Percentiles rank a stretch among this genome's conserved stretches.
phyloP scores from a whole-genome alignment of 2,113 vertebrate species.

The Ctenomys sociabilis region DNA sequence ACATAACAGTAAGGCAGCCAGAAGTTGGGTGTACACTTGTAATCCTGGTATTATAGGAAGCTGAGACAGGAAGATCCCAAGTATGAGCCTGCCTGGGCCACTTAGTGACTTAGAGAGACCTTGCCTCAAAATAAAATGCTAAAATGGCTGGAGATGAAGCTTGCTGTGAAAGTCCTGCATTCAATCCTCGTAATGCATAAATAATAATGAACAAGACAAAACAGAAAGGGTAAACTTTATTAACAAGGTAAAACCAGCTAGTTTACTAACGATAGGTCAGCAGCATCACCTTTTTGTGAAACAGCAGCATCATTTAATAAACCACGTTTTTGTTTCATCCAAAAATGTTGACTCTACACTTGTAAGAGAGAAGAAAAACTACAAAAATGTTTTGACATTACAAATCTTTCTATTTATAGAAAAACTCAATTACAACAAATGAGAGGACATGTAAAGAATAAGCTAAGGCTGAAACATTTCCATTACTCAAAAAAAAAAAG shows the following conservation, averaged over 20 bases:
- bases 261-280: not conserved
- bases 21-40: not conserved
- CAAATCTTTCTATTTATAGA: conserved; percentile 66
- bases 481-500: conserved; percentile 53
- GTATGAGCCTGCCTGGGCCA: not conserved
- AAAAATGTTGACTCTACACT: conserved; percentile 34
- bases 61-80: not conserved
- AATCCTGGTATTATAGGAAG: not conserved
- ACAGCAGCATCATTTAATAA: not conserved
- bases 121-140: not conserved
- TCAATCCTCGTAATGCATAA: not conserved
- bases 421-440: conserved; percentile 74
- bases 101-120: not conserved
- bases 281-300: not conserved
- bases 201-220: not conserved
- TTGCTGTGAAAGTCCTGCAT: not conserved
- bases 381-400: conserved; percentile 65
- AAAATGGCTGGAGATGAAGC: not conserved
- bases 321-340: not conserved
- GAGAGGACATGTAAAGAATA: conserved; percentile 27
- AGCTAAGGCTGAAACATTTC: conserved; percentile 52
- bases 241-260: not conserved
- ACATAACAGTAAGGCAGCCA: not conserved
- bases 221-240: conserved; percentile 27
- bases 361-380: conserved; percentile 46